phyloP scores from a whole-genome alignment of 2,797 vertebrate genomes.

The Tapirus indicus region DNA sequence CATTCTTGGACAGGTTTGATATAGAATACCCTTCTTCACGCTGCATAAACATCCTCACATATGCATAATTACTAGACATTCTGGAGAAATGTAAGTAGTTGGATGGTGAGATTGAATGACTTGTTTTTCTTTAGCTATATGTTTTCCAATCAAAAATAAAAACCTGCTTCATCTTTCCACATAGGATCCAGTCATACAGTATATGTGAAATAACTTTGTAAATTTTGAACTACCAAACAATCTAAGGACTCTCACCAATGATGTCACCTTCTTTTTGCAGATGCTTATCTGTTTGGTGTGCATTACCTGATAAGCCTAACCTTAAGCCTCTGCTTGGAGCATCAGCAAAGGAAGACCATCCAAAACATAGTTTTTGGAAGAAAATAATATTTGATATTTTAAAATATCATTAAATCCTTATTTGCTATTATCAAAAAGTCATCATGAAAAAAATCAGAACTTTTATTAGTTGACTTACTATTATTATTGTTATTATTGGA shows the following conservation, averaged over 20 bases:
- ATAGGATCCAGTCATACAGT: neutral
- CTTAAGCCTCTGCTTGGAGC: neutral
- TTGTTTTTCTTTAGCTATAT: neutral
- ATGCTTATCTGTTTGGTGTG: neutral
- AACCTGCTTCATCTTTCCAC: neutral
- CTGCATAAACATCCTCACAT: neutral
- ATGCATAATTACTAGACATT: neutral
- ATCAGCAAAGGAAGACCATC: neutral
- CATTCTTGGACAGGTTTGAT: neutral
- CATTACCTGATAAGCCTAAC: neutral
- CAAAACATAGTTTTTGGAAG: neutral
- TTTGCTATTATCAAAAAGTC: neutral
- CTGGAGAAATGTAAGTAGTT: neutral
- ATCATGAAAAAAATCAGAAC: neutral
- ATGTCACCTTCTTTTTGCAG: neutral
- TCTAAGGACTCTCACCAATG: neutral
- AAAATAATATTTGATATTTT: neutral
- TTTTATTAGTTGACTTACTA: neutral
- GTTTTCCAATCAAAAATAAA: slow-evolving; percentile 3
- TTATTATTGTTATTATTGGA: neutral
- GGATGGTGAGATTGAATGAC: neutral
- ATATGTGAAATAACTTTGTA: neutral
- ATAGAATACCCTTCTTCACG: neutral
- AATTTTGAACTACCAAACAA: neutral
- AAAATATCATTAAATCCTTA: neutral